phyloP scores from a whole-genome alignment of 2,113 vertebrate genomes.

The Rhipidura dahli region DNA sequence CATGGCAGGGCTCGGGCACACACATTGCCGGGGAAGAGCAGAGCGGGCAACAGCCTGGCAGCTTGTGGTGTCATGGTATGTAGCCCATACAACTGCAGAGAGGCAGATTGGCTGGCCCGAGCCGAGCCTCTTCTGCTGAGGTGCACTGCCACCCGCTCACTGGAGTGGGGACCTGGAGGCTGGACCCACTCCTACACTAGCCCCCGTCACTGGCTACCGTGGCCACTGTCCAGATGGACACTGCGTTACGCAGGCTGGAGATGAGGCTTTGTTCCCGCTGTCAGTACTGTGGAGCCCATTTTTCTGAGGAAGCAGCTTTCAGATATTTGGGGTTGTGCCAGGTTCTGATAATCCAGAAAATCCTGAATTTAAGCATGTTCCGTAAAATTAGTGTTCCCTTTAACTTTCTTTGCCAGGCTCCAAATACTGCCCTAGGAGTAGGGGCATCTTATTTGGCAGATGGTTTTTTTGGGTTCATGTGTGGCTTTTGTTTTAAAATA shows the following conservation, averaged over 20 bases:
- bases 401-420: background rate
- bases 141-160: background rate
- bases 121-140: background rate
- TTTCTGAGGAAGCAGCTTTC: conserved; percentile 49
- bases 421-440: background rate
- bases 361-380: background rate
- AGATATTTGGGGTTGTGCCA: conserved; percentile 31
- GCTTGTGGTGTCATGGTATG: conserved; percentile 47
- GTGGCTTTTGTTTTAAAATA: conserved; percentile 22
- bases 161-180: background rate
- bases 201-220: fast-evolving
- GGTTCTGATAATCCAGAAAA: conserved; percentile 42
- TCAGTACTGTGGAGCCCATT: conserved; percentile 32
- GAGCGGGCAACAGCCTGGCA: background rate
- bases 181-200: background rate
- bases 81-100: background rate
- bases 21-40: background rate
- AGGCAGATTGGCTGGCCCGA: background rate
- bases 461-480: background rate
- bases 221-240: conserved; percentile 12
- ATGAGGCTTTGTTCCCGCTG: conserved; percentile 27
- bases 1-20: background rate
- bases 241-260: background rate
- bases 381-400: background rate
- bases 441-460: background rate